phyloP scores from a whole-genome alignment of 2,113 vertebrate species.

The Thalassarche chlororhynchos region DNA sequence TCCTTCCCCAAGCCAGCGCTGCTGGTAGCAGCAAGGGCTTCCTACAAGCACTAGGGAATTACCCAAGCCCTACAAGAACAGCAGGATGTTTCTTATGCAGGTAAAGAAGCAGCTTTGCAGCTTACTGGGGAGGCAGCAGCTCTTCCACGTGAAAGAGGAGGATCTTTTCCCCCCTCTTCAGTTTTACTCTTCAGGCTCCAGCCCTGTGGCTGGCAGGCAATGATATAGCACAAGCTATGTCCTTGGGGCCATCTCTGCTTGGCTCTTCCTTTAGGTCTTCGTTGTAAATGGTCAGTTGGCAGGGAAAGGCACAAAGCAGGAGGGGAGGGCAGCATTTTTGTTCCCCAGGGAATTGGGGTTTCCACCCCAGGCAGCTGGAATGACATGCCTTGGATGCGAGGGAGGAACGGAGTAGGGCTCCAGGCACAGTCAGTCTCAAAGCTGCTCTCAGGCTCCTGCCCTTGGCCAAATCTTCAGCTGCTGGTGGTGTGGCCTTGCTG shows the following conservation, averaged over 20 bases:
- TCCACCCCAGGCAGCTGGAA: not conserved
- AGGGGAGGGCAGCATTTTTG: not conserved
- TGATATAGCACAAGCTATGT: not conserved
- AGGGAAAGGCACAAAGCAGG: not conserved
- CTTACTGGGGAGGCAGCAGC: conserved; percentile 4
- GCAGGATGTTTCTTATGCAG: not conserved
- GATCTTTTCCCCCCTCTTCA: not conserved
- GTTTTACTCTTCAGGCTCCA: not conserved
- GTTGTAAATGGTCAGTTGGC: not conserved
- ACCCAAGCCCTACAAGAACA: not conserved
- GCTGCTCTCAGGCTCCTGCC: not conserved
- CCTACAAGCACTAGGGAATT: not conserved
- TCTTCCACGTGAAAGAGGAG: not conserved
- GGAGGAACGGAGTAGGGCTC: not conserved
- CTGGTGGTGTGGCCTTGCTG: not conserved
- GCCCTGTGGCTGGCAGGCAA: not conserved
- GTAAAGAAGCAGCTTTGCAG: conserved; percentile 40
- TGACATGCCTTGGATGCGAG: not conserved
- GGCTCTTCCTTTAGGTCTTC: not conserved
- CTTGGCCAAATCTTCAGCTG: not conserved
- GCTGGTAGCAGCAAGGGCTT: not conserved
- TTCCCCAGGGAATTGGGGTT: not conserved
- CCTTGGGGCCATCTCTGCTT: not conserved
- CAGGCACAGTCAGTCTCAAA: not conserved
- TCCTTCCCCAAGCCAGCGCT: not conserved